These are phyloP conservation scores for Neoarius graeffei DNA, from an alignment of 2,113 vertebrate genomes.

Conservation along the genomic window DNA sequence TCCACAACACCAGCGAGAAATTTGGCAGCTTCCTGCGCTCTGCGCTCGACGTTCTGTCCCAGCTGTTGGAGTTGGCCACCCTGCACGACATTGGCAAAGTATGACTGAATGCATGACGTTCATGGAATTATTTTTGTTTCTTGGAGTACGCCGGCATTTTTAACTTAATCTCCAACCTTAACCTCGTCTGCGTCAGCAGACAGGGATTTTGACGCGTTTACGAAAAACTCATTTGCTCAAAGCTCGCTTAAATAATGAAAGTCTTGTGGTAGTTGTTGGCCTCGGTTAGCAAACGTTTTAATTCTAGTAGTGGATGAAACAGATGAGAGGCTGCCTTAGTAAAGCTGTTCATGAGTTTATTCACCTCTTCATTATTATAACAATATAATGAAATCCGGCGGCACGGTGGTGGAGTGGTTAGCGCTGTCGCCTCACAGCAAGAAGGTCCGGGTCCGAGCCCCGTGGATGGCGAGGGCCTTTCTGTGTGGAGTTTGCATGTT, in stretches of 20 bases:
- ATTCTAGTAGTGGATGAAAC: background rate
- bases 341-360: background rate
- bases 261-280: background rate
- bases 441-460: too few species aligned
- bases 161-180: background rate
- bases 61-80: slow-evolving; percentile 91
- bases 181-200: background rate
- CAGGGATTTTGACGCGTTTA: background rate
- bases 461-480: too few species aligned
- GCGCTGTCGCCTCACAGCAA: too few species aligned
- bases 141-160: background rate
- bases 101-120: background rate
- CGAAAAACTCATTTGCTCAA: background rate
- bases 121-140: background rate
- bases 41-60: slow-evolving; percentile 89
- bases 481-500: too few species aligned
- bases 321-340: background rate
- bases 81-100: slow-evolving; percentile 96
- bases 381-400: background rate
- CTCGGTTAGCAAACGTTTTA: background rate
- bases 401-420: too few species aligned
- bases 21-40: slow-evolving; percentile 91
- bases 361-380: background rate
- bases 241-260: background rate
- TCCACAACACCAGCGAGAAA: slow-evolving; percentile 91